Evolutionary conservation across 2,888 invertebrate genomes (phyloP).

Genomic region (Eupithecia tripunctaria): DNA sequence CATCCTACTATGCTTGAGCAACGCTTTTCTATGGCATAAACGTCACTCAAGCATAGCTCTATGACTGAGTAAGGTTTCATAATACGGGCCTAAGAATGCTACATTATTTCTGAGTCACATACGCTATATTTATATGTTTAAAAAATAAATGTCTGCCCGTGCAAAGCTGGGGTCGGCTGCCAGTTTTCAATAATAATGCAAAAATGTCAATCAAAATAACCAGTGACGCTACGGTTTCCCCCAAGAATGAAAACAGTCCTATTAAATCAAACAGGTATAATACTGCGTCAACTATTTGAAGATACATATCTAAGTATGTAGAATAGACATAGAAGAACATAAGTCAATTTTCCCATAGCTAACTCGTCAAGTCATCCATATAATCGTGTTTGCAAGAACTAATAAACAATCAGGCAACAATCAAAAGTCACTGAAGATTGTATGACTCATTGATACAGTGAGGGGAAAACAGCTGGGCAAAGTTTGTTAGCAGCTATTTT

Average conservation of each 20-base stretch:
- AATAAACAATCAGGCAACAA: conserved; percentile 35
- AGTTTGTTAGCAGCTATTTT: neutral
- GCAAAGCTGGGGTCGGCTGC: too few species aligned
- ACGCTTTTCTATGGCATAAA: too few species aligned
- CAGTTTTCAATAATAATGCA: neutral
- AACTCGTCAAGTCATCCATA: conserved; percentile 31
- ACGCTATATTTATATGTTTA: too few species aligned
- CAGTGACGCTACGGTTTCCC: conserved; percentile 10
- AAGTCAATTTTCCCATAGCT: conserved; percentile 32
- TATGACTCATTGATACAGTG: conserved; percentile 34
- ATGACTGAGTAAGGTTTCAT: too few species aligned
- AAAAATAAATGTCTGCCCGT: too few species aligned
- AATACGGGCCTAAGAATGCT: too few species aligned
- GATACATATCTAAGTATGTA: neutral
- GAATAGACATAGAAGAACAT: neutral
- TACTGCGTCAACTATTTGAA: neutral
- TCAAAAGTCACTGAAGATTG: conserved; percentile 23
- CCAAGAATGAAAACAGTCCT: neutral
- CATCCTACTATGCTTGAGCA: too few species aligned
- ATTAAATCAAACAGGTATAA: neutral
- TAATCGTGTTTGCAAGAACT: conserved; percentile 38
- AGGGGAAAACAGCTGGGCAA: conserved; percentile 7
- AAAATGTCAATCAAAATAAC: neutral
- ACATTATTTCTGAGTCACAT: too few species aligned
- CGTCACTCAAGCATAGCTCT: too few species aligned